Evolutionary conservation across 2,797 vertebrate genomes (phyloP).

Genomic region (Taeniopygia guttata): DNA sequence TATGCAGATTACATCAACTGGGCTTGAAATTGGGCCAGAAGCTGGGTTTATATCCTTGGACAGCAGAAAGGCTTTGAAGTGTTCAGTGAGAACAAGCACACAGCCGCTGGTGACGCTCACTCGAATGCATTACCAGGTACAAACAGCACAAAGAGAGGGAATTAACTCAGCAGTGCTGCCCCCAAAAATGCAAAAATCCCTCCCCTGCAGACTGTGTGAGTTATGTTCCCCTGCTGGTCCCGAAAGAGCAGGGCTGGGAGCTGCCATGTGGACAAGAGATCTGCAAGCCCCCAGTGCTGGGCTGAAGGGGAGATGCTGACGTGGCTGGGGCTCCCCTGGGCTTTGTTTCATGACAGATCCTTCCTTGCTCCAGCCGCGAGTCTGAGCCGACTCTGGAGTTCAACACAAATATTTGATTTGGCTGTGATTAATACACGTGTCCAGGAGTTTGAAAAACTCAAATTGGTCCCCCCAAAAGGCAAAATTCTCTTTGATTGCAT

Average conservation of each 20-base stretch:
- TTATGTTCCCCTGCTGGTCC: neutral
- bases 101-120: neutral
- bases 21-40: neutral
- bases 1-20: neutral
- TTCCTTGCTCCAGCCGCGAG: neutral
- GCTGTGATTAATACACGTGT: neutral
- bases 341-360: neutral
- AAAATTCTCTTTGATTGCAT: neutral
- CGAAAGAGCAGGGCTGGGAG: neutral
- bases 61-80: neutral
- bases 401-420: neutral
- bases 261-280: accelerated
- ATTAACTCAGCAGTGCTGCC: neutral
- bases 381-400: neutral
- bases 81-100: neutral
- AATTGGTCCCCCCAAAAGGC: neutral
- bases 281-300: neutral
- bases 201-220: neutral
- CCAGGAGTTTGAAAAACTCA: neutral
- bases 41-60: neutral
- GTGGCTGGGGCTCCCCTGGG: neutral
- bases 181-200: neutral
- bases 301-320: neutral
- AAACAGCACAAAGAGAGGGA: accelerated
- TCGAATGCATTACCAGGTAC: neutral